Conservation (phyloP, 2,888 invertebrate species). For the Thalpophila matura region DNA sequence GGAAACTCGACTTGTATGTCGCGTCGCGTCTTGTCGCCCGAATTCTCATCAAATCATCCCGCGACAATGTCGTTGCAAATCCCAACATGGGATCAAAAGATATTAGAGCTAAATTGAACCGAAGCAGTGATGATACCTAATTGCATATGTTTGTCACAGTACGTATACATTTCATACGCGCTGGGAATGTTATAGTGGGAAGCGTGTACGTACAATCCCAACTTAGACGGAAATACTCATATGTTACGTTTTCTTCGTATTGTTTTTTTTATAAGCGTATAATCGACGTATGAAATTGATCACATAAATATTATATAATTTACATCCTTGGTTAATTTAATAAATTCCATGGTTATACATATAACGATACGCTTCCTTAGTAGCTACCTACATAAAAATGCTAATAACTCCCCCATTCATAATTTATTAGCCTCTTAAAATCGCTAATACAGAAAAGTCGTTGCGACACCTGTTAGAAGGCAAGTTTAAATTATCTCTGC, state of each 20-base stretch:
- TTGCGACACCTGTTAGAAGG: conserved; percentile 81
- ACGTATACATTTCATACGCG: conserved; percentile 57
- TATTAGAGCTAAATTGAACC: conserved; percentile 87
- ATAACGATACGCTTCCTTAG: conserved; percentile 37
- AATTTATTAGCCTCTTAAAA: conserved; percentile 71
- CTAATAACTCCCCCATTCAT: conserved; percentile 61
- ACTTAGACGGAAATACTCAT: background rate
- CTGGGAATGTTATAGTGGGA: conserved; percentile 52
- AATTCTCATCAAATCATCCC: conserved; percentile 89
- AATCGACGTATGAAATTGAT: conserved; percentile 18
- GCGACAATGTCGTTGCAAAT: conserved; percentile 88
- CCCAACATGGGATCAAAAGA: conserved; percentile 87
- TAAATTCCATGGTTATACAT: conserved; percentile 42
- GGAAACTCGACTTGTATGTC: conserved; percentile 85
- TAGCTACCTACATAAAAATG: conserved; percentile 62
- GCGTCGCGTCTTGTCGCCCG: conserved; percentile 83
- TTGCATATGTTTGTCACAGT: conserved; percentile 69
- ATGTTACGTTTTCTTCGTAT: conserved; percentile 2
- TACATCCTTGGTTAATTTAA: conserved; percentile 27
- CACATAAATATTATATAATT: conserved; percentile 26
- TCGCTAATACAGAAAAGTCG: conserved; percentile 79
- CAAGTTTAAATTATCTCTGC: conserved; percentile 83
- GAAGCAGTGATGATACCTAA: conserved; percentile 76
- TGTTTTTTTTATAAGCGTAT: background rate
- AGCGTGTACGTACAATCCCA: conserved; percentile 18